Evolutionary conservation across 2,888 invertebrate genomes (phyloP), one percentile per base, ranked within the genome.

Genomic region (Dinocampus coccinellae): DNA sequence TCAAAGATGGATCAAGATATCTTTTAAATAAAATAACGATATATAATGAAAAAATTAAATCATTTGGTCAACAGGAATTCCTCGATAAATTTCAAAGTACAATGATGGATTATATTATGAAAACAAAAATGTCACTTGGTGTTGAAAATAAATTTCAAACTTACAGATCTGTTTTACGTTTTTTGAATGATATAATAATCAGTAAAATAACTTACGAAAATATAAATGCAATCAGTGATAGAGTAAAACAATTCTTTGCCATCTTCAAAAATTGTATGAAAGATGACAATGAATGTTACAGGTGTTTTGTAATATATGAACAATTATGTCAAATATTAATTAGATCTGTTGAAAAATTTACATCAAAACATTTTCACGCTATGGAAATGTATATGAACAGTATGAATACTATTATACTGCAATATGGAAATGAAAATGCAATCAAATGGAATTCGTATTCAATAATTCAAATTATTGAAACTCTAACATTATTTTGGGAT

Each of bases 111-210:
- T 70, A 67, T 22, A 16, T 81, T 3, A 55, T 16, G 16, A 61
- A 53, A 3, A 34, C 47, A 26, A 29, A 34, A 1, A 53, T 76
- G 29, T 29, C 34, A 2, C 53, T 79, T 16, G 70, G 75, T 1
- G 22, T 63, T 13, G 65, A 77, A 6, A 70, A 78, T 0, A 77
- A 76, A 20, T 68, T 73, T 20, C 6, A 29, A n/a, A 75, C 73
- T 11, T 80, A 74, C 72, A 58, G 55, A 29, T 58, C 64, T 16
- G 68, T 76, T 29, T 63, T 78, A 24, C 55, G 61, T 2, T 73
- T 81, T 29, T 66, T 78, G 6, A 69, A 63, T 7, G 70, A 47
- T 20, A 20, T 79, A 42, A 69, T 76, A 2, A 71, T 69, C 53
- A 60, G 57, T 20, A 68, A 69, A 26, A 60, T 77, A 20, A 71